Percentiles rank a stretch among this genome's conserved stretches.
These are phyloP conservation scores for Oscheius sp. DNA, from an alignment of 2,888 invertebrate genomes.

Conservation along the genomic window DNA sequence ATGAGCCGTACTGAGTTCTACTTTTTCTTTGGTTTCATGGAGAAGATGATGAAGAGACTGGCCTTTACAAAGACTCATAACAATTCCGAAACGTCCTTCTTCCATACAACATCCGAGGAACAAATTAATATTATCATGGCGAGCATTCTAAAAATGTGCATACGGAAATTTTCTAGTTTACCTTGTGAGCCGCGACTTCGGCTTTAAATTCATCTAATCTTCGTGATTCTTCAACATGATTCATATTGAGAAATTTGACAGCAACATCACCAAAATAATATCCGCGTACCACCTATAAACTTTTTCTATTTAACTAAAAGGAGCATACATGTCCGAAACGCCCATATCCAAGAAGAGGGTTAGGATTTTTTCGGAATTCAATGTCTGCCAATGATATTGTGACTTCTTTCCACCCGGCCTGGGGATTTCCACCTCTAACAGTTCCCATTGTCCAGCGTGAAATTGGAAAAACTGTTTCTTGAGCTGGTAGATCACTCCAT, in stretches of 20 bases:
- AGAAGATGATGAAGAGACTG: conserved; percentile 48
- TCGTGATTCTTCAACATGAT: conserved; percentile 82
- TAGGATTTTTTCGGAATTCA: conserved; percentile 51
- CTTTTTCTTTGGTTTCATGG: conserved; percentile 44
- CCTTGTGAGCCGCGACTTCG: conserved; percentile 89
- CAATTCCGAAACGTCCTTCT: conserved; percentile 93
- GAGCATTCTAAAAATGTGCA: conserved; percentile 96
- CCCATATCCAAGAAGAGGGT: conserved; percentile 67
- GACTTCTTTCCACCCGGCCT: conserved; percentile 65
- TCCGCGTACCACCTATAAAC: conserved; percentile 92
- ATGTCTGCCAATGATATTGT: conserved; percentile 60
- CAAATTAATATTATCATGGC: conserved; percentile 96
- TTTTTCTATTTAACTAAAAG: too few relatives aligned
- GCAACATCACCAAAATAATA: conserved; percentile 82
- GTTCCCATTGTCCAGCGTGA: conserved; percentile 63
- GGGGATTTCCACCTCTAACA: conserved; percentile 53
- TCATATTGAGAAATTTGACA: conserved; percentile 92
- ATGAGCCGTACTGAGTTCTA: conserved; percentile 91
- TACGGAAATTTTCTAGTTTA: conserved; percentile 36
- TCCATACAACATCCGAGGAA: conserved; percentile 99
- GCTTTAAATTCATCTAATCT: conserved; percentile 92
- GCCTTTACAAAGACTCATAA: conserved; percentile 91
- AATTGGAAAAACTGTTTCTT: conserved; percentile 60
- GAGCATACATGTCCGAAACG: conserved; percentile 70
- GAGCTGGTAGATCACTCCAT: conserved; percentile 63